phyloP scores from a whole-genome alignment of 2,888 invertebrate species.

The Perizoma flavofasciatum region DNA sequence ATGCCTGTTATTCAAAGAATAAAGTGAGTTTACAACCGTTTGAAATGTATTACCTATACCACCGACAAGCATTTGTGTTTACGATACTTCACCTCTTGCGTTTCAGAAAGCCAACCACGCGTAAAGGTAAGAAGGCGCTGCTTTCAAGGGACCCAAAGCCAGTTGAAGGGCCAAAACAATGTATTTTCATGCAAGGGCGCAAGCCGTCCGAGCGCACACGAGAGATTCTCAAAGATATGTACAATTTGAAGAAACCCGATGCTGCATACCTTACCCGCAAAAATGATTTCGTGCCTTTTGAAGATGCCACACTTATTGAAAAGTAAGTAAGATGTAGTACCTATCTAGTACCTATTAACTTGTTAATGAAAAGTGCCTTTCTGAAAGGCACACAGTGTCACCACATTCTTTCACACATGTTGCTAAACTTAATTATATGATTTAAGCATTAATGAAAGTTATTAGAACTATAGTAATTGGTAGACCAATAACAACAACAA shows the following conservation, averaged over 20 bases:
- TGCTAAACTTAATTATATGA: no score
- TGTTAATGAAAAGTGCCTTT: neutral
- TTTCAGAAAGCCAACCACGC: conserved; percentile 94
- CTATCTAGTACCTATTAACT: neutral
- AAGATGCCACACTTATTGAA: conserved; percentile 93
- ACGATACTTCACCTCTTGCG: conserved; percentile 14
- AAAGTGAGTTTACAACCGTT: conserved; percentile 53
- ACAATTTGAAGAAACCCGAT: conserved; percentile 93
- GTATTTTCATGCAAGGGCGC: conserved; percentile 93
- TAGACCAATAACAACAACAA: no score
- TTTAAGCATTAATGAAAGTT: no score
- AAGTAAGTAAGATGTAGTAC: conserved; percentile 69
- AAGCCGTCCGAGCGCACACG: conserved; percentile 89
- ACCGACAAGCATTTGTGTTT: neutral
- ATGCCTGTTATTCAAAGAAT: conserved; percentile 69
- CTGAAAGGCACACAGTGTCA: neutral
- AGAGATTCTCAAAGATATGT: conserved; percentile 92
- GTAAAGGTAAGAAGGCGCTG: conserved; percentile 93
- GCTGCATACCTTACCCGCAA: conserved; percentile 89
- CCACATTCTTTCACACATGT: no score
- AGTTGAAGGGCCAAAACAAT: conserved; percentile 93
- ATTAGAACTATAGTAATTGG: no score
- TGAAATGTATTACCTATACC: neutral
- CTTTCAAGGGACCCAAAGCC: conserved; percentile 93
- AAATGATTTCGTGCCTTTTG: conserved; percentile 96